A percentile compares a stretch with the other conserved stretches of the same genome.
Evolutionary conservation across 2,113 vertebrate species (phyloP).

Genomic region (Sapajus apella): DNA sequence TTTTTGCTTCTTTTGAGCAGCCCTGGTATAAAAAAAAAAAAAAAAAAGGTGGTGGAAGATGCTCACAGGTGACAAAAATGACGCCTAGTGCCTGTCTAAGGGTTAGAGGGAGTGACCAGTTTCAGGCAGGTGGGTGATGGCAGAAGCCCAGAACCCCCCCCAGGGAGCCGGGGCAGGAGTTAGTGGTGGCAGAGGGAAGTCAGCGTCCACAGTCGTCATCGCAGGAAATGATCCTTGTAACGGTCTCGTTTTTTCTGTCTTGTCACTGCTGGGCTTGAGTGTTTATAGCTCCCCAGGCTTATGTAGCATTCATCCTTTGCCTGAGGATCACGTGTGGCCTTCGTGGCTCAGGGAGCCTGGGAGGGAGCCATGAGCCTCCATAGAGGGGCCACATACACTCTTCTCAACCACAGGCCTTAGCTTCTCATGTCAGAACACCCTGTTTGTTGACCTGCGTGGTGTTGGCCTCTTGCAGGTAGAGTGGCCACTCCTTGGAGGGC

Average conservation of each 20-base stretch:
- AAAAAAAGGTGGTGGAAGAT: not conserved
- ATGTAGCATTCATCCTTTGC: not conserved
- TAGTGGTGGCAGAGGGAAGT: not conserved
- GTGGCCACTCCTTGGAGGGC: too few species aligned
- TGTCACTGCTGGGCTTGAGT: not conserved
- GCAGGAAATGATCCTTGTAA: not conserved
- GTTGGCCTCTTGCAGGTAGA: not conserved
- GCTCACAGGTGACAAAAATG: not conserved
- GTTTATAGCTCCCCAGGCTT: not conserved
- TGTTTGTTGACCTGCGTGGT: too few species aligned
- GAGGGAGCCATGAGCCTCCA: not conserved
- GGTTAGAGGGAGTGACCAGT: not conserved
- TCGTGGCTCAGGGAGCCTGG: too few species aligned
- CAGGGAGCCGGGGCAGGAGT: rapidly evolving
- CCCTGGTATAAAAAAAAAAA: too few species aligned
- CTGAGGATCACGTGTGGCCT: not conserved
- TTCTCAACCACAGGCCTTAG: too few species aligned
- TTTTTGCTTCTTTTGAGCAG: not conserved
- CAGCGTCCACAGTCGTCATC: rapidly evolving
- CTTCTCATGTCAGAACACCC: not conserved
- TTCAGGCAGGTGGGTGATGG: rapidly evolving
- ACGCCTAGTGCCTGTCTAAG: not conserved
- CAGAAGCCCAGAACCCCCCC: rapidly evolving
- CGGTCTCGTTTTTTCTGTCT: not conserved
- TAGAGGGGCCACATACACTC: not conserved